Base-by-base conservation (phyloP, 1,140 invertebrate species). In the Pentalonia nigronervosa region DNA sequence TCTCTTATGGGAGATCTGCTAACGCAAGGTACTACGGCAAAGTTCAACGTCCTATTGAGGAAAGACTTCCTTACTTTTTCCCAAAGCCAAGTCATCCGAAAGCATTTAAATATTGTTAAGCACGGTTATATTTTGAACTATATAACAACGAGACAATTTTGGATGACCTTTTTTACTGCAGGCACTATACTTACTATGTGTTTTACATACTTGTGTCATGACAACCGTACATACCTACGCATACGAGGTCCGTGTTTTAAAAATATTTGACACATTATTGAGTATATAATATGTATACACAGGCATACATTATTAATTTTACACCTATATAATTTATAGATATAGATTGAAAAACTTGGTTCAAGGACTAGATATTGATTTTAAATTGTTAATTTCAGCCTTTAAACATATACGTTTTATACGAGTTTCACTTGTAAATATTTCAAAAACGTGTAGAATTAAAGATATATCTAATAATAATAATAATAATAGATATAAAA, bases 31-130 rank as follows among this genome's bases (percentile, higher is more conserved):
- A 93, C 76, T 36, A 90, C 76, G 23, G 76, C 41, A 84, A 84
- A 90, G 0, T 76, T 84, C 20, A 84, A 81, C 1, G 60, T 81
- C 25, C 76, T 90, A 21, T 92, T 94, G 36, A 87, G 67, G 60
- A 94, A 91, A 56, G 93, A 94, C 20, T 93, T 87, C 45, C 93
- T 91, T 25, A 93, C 90, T 94, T 94, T 94, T 50, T 94, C 90
- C 93, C 93, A 94, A 84, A 94, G 90, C 93, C 90, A 94, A 92
- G 93, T 94, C 93, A 94, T 94, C 23, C 90, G 76, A 76, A 92
- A 91, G 48, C 53, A 45, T 91, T 76, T 34, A 81, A 34, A 81
- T 7, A 47, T 91, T 8, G 4, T 76, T 34, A 47, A 91, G n/a
- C 20, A 14, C 11, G 2, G 88, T 53, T 25, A 4, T 56, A 53